phyloP scores from a whole-genome alignment of 1,140 invertebrate genomes.

The Pseudomyrmex concolor region DNA sequence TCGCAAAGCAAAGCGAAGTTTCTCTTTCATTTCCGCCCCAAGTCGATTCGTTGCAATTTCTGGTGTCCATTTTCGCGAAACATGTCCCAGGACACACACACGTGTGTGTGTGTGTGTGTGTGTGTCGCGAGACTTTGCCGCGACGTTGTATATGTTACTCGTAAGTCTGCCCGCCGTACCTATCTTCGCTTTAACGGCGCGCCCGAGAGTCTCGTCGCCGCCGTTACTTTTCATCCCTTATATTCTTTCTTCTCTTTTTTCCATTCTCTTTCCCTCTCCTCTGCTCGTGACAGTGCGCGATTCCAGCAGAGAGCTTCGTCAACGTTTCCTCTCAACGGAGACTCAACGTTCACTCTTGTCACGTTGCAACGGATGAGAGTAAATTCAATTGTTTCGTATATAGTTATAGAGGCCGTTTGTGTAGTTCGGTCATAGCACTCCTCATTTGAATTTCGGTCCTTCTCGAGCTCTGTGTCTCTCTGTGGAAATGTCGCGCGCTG shows the following conservation, averaged over 20 bases:
- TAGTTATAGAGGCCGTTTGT: not conserved
- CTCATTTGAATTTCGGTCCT: conserved; percentile 7
- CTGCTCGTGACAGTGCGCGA: not conserved
- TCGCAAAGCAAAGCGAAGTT: not conserved
- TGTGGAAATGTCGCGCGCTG: not conserved
- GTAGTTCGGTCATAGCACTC: not conserved
- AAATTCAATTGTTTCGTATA: conserved; percentile 26
- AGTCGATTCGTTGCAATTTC: conserved; percentile 27
- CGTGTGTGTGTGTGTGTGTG: too few species aligned
- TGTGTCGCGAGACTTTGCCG: not conserved
- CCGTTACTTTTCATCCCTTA: conserved; percentile 47
- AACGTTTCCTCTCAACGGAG: too few species aligned
- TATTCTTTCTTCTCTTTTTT: conserved; percentile 1
- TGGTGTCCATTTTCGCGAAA: conserved; percentile 3
- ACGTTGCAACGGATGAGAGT: not conserved
- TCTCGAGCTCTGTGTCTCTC: not conserved
- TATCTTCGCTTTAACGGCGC: conserved; percentile 10
- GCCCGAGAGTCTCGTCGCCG: conserved; percentile 36
- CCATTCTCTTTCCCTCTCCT: not conserved
- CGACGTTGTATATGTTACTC: conserved; percentile 11
- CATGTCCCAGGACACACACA: not conserved
- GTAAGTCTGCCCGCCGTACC: conserved; percentile 7
- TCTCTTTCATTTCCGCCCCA: conserved; percentile 25
- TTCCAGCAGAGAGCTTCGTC: too few species aligned
- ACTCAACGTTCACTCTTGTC: not conserved